Base-by-base conservation (phyloP, 1,140 invertebrate genomes). In the Oreohelix idahoensis region DNA sequence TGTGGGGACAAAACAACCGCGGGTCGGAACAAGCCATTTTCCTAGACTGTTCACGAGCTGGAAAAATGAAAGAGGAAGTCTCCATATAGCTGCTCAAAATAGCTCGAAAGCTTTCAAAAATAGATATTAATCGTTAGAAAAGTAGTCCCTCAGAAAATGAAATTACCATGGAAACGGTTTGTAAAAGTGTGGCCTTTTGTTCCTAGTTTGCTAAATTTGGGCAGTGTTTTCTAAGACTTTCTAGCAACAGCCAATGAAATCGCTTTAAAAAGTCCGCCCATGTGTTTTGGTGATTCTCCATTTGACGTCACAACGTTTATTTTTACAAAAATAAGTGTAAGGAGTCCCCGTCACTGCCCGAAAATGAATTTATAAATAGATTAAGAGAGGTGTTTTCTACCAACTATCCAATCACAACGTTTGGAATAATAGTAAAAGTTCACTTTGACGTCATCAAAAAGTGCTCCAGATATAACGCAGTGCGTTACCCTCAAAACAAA, bases 71-170 rank as follows among this genome's bases (percentile, higher is more conserved):
- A 58, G 53, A n/a, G 53, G 53, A 58, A 58, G 63, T 66, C 29
- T 66, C 29, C n/a, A 32, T 17, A 5, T 35, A 66, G n/a, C 1
- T 66, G 63, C 63, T 66, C 11, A 66, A 66, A 66, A 66, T 66
- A 66, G 63, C 63, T 32, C 32, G 63, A 29, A 66, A 8, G 29
- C 29, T 66, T 66, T 66, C 29, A 66, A 10, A 66, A 66, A 66
- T 66, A 66, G 63, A 66, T 66, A 32, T 32, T 8, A 66, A 66
- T 66, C 63, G 29, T 29, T 66, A 66, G 63, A 66, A 66, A 66
- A 66, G 63, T 66, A 66, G 63, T 66, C 63, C 63, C 63, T 66
- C n/a, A 5, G 8, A 66, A 66, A 66, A 66, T 66, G 63, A 66
- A 35, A 23, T 66, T 66, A 23, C 63, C 63, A 66, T 66, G 63